Percentiles rank a stretch among this genome's conserved stretches.
These are phyloP conservation scores for honey bee (Apis mellifera) DNA, from an alignment of 1,140 invertebrate genomes.

Conservation along the genomic window Amel_HAv3.1 CM009937.2:2610501-2611000, in stretches of 20 bases:
- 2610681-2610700: conserved; percentile 68
- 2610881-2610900: background rate
- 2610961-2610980: conserved; percentile 43
- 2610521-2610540: conserved; percentile 61
- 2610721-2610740: conserved; percentile 65
- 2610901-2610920: conserved; percentile 11
- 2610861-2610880: background rate
- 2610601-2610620: conserved; percentile 30
- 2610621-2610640: conserved; percentile 69
- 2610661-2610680: conserved; percentile 56
- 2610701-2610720: conserved; percentile 74
- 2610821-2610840: conserved; percentile 40
- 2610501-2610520: conserved; percentile 63
- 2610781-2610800: conserved; percentile 12
- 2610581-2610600: conserved; percentile 32
- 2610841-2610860: conserved; percentile 11
- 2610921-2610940: background rate
- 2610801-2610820: background rate
- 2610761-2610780: conserved; percentile 63
- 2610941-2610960: conserved; percentile 17
- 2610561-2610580: background rate
- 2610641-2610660: conserved; percentile 58
- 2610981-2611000: conserved; percentile 46
- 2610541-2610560: conserved; percentile 24
- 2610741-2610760: conserved; percentile 63